phyloP scores from a whole-genome alignment of 2,888 invertebrate genomes.

The Cephus pygmeus region DNA sequence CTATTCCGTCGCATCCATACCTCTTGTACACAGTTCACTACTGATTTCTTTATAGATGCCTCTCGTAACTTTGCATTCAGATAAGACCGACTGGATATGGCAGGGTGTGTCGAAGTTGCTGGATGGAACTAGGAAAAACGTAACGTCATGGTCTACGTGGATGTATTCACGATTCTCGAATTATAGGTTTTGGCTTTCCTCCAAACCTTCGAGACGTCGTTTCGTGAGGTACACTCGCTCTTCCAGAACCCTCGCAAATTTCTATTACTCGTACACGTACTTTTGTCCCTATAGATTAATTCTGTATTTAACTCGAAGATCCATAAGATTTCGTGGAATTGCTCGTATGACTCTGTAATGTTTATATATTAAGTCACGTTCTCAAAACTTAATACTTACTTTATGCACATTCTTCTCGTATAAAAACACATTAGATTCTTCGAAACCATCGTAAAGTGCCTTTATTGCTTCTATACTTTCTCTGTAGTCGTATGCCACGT shows the following conservation, averaged over 20 bases:
- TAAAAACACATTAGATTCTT: no score
- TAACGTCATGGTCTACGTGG: not conserved
- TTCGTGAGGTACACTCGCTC: not conserved
- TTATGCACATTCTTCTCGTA: not conserved
- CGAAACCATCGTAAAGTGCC: no score
- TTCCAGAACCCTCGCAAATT: not conserved
- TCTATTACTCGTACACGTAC: not conserved
- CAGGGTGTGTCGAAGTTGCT: not conserved
- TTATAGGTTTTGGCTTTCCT: not conserved
- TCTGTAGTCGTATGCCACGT: not conserved
- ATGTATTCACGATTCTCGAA: not conserved
- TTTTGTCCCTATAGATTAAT: not conserved
- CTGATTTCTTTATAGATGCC: not conserved
- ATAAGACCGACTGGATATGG: not conserved
- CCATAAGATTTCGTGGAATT: not conserved
- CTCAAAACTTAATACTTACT: not conserved
- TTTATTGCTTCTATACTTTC: not conserved
- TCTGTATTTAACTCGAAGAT: not conserved
- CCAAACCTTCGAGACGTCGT: not conserved
- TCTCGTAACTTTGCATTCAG: not conserved
- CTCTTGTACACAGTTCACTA: not conserved
- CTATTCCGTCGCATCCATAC: not conserved
- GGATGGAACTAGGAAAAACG: not conserved
- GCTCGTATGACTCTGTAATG: not conserved
- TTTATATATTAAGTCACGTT: not conserved